Conservation (phyloP, 2,113 vertebrate species). For the Mustelus asterias region DNA sequence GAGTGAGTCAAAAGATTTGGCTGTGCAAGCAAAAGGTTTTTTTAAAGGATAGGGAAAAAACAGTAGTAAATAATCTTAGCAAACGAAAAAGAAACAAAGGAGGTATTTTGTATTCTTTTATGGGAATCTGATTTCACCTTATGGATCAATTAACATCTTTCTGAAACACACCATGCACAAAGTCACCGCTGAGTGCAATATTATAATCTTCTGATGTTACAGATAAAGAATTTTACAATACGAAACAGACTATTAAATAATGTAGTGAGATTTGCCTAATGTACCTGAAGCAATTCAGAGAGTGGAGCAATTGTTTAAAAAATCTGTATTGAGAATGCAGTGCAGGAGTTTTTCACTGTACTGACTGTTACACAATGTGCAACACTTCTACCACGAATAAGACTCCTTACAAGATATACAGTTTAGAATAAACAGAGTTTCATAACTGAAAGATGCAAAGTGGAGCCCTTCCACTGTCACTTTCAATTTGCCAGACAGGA, state of each 20-base stretch:
- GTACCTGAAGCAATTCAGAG: not conserved
- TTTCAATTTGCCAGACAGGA: slow-evolving; percentile 19
- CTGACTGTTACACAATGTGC: not conserved
- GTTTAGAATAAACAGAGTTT: not conserved
- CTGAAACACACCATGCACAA: not conserved
- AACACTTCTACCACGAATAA: not conserved
- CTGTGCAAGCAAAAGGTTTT: not conserved
- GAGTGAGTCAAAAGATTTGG: not conserved
- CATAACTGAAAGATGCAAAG: not conserved
- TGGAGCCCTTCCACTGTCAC: not conserved
- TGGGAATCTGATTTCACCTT: not conserved
- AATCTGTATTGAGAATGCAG: not conserved
- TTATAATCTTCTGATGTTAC: not conserved
- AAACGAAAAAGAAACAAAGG: not conserved
- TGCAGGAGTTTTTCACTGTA: not conserved
- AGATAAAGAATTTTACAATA: not conserved
- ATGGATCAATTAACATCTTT: not conserved
- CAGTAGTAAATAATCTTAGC: not conserved
- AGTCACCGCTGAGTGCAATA: not conserved
- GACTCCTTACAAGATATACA: not conserved
- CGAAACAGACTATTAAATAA: not conserved
- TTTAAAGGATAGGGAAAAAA: not conserved
- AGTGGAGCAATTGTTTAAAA: not conserved
- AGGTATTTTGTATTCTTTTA: not conserved
- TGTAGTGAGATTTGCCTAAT: not conserved